Evolutionary conservation across 2,888 invertebrate species (phyloP).

Genomic region (Keiferia lycopersicella): DNA sequence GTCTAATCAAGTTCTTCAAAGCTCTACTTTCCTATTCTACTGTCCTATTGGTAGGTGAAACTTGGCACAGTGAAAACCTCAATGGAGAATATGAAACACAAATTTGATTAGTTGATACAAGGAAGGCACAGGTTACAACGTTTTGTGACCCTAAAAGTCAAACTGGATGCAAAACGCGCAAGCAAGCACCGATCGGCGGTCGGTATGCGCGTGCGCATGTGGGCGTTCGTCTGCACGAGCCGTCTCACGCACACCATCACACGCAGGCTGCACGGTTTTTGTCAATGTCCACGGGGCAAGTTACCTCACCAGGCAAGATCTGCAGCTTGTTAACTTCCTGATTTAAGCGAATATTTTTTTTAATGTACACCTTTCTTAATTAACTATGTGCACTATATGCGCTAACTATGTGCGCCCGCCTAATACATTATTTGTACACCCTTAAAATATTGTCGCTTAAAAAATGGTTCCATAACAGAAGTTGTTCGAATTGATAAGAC

Average conservation of each 20-base stretch:
- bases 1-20: constrained; percentile 10
- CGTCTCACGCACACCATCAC: constrained; percentile 45
- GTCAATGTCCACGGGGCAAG: constrained; percentile 81
- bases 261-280: constrained; percentile 76
- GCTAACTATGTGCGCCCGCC: too few species aligned
- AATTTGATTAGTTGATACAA: constrained; percentile 49
- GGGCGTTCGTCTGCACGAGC: constrained; percentile 47
- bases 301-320: constrained; percentile 57
- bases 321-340: constrained; percentile 51
- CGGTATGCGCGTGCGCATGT: constrained; percentile 66
- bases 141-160: constrained; percentile 76
- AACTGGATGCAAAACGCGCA: constrained; percentile 74
- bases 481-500: too few species aligned
- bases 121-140: constrained; percentile 62
- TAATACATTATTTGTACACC: too few species aligned
- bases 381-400: too few species aligned
- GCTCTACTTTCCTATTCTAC: neutral
- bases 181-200: constrained; percentile 51
- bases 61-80: neutral
- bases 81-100: constrained; percentile 45
- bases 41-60: too few species aligned
- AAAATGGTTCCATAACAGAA: too few species aligned
- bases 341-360: neutral
- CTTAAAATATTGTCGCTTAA: too few species aligned
- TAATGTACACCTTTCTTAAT: too few species aligned